These are phyloP conservation scores for Phycodurus eques DNA, from an alignment of 2,113 vertebrate species.

Conservation along the genomic window DNA sequence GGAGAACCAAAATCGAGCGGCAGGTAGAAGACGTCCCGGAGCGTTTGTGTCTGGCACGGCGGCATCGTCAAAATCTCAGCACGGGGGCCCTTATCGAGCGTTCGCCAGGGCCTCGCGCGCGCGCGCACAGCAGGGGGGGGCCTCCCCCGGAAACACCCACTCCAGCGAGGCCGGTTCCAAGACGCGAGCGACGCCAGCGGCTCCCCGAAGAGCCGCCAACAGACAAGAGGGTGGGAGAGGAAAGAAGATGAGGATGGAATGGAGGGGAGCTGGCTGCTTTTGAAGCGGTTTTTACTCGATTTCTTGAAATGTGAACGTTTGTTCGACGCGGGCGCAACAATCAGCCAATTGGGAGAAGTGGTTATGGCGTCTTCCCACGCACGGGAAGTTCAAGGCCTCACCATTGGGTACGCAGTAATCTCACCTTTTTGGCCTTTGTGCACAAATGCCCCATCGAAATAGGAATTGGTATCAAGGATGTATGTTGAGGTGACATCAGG, in stretches of 20 bases:
- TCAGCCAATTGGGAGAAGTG: background rate
- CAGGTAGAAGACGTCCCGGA: constrained; percentile 58
- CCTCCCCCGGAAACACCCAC: constrained; percentile 60
- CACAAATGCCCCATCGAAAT: background rate
- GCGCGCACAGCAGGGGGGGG: constrained; percentile 58
- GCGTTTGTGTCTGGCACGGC: constrained; percentile 37
- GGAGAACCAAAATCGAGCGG: constrained; percentile 41
- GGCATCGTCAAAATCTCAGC: constrained; percentile 43
- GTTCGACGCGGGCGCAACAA: background rate
- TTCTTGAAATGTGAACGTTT: constrained; percentile 22
- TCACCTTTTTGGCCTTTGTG: too few species aligned
- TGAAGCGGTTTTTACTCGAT: background rate
- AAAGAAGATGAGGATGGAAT: constrained; percentile 3
- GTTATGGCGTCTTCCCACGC: background rate
- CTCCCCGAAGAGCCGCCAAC: constrained; percentile 57
- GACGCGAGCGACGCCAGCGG: constrained; percentile 55
- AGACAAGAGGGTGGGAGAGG: constrained; percentile 40
- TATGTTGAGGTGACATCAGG: background rate
- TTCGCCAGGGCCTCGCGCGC: constrained; percentile 8
- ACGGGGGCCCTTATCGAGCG: constrained; percentile 37
- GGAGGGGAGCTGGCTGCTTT: background rate
- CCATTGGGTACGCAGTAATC: background rate
- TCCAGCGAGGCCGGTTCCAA: constrained; percentile 46
- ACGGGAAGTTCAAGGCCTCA: background rate
- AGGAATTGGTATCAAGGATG: background rate